These are phyloP conservation scores for Lasioglossum morio DNA, from an alignment of 2,888 invertebrate genomes.

Conservation along the genomic window DNA sequence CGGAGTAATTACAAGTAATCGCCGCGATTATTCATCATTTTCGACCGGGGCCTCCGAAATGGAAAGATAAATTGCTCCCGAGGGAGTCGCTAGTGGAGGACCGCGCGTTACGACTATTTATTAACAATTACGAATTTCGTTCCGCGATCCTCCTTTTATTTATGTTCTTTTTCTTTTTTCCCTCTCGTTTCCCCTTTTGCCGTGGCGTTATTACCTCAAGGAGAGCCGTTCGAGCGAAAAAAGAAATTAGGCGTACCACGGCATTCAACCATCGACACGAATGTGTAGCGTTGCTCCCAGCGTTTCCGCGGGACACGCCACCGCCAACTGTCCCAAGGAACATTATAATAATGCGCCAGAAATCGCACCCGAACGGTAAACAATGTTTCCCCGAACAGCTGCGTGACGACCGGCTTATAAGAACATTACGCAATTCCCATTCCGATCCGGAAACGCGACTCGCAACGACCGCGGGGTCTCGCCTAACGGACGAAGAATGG, in stretches of 20 bases:
- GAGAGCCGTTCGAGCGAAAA: background rate
- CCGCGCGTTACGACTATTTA: constrained; percentile 30
- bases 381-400: constrained; percentile 20
- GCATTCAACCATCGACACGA: background rate
- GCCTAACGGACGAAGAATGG: constrained; percentile 10
- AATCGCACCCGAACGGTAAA: constrained; percentile 19
- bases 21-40: constrained; percentile 27
- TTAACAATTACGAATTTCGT: constrained; percentile 31
- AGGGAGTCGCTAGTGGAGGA: background rate
- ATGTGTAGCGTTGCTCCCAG: background rate
- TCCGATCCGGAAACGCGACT: constrained; percentile 28
- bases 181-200: background rate
- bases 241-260: background rate
- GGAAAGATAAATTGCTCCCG: constrained; percentile 19
- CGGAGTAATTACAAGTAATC: constrained; percentile 34
- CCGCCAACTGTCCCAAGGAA: constrained; percentile 46
- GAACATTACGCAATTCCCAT: constrained; percentile 46
- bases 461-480: background rate
- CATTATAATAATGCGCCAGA: constrained; percentile 38
- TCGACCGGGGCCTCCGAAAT: constrained; percentile 2
- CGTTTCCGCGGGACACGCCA: constrained; percentile 25
- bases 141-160: background rate
- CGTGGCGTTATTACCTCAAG: constrained; percentile 7
- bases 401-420: constrained; percentile 32
- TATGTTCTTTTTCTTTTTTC: background rate